Conservation (phyloP, 2,113 vertebrate genomes). For the Grantiella picta region DNA sequence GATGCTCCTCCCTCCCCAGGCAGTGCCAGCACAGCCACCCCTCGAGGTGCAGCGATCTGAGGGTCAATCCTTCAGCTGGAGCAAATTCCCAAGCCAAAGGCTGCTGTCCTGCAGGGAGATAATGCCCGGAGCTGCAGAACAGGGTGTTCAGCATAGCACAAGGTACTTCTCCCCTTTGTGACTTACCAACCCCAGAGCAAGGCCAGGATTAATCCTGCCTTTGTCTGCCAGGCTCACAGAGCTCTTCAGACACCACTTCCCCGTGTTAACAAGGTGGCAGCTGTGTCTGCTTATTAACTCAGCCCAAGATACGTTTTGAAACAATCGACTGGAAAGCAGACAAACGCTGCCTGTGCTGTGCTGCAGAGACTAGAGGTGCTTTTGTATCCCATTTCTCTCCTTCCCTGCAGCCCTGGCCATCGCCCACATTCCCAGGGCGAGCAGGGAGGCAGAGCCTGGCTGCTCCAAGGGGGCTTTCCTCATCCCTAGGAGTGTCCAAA, state of each 20-base stretch:
- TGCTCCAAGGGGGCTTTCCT: neutral
- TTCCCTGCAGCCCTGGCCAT: neutral
- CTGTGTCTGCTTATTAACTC: neutral
- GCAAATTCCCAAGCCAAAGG: neutral
- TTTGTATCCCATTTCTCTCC: neutral
- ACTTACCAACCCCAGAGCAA: neutral
- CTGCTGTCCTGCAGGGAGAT: neutral
- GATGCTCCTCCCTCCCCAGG: neutral
- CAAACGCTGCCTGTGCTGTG: neutral
- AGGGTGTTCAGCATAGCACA: fast-evolving
- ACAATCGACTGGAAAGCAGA: neutral
- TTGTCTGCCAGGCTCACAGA: neutral
- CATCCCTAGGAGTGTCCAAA: neutral
- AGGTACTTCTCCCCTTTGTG: neutral
- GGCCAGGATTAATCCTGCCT: neutral
- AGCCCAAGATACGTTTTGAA: neutral
- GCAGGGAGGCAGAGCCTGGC: neutral
- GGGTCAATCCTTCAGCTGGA: fast-evolving
- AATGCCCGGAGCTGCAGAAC: neutral
- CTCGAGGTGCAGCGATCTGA: fast-evolving
- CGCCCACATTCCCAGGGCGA: fast-evolving
- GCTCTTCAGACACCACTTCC: neutral
- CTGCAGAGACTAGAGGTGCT: neutral
- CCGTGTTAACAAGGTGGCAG: neutral
- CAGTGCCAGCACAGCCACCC: fast-evolving